Conservation (phyloP, 1,140 invertebrate species). For the Lucilia sericata region DNA sequence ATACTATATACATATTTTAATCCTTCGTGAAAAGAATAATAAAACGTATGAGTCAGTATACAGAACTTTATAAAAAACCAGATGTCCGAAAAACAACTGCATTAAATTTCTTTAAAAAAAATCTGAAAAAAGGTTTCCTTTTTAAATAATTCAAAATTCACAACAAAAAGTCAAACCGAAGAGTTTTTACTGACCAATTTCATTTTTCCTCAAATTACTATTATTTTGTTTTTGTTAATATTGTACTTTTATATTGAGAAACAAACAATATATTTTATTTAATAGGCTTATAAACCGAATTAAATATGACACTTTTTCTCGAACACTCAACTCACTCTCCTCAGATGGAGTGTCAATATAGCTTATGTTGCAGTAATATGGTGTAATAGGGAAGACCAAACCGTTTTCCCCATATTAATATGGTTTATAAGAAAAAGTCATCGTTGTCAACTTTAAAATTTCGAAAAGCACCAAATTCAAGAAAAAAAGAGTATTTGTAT, state of each 20-base stretch:
- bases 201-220: neutral
- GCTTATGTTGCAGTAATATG: neutral
- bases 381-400: neutral
- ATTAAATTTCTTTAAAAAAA: neutral
- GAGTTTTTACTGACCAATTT: neutral
- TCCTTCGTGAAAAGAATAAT: neutral
- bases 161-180: slow-evolving; percentile 28
- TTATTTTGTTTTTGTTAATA: neutral
- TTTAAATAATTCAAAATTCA: slow-evolving; percentile 25
- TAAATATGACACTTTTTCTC: slow-evolving; percentile 37
- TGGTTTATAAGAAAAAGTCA: slow-evolving; percentile 3
- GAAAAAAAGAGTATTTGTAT: no score
- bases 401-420: slow-evolving; percentile 1
- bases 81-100: slow-evolving; percentile 29
- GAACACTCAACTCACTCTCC: neutral
- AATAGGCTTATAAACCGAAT: slow-evolving; percentile 35
- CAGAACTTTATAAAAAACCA: neutral
- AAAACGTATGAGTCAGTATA: neutral
- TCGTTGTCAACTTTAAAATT: neutral
- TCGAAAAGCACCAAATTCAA: no score
- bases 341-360: neutral
- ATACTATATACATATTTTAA: neutral
- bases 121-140: slow-evolving; percentile 22
- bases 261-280: slow-evolving; percentile 33
- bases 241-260: no score